Base-by-base conservation (phyloP, 1,140 invertebrate genomes). In the Brachionus sp. region DNA sequence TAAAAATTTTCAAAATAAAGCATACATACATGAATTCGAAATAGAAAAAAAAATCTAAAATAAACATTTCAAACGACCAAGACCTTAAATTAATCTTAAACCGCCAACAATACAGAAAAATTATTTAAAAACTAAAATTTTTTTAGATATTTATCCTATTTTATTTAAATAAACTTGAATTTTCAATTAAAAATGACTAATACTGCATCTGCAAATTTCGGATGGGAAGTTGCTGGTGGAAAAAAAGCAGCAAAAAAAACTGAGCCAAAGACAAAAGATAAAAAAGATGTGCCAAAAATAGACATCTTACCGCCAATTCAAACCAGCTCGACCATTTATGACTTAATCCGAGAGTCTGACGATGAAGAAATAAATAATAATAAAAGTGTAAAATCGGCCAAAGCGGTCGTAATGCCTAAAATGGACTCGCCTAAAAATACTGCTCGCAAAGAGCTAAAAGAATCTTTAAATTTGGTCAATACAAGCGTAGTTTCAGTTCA, bases 281-380 rank as follows among this genome's bases (percentile, higher is more conserved):
- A 19, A 46, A 75, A 75, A 75, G 42, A 75, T 46, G 19, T 46
- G 5, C 42, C 70, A 46, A 75, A 44, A 75, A 46, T 75, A 12
- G 70, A 75, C 39, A 42, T 35, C 25, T 19, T 39, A 29, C 39
- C 70, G 13, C 70, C 70, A 13, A 44, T 75, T 46, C 19, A 23
- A 46, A 44, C 70, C 19, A 23, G 2, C 19, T 44, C 39, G 2
- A 46, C 70, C 1, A 75, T 75, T 75, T 75, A 46, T 25, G 70
- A 75, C n/a, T 46, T 75, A 12, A 75, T 75, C 0, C 39, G 70
- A 25, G 70, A 75, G 23, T 46, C 39, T 13, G 70, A 75, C 46
- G 70, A 75, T 46, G 70, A 75, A n/a, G 70, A 75, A 25, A 75
- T 75, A 46, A 75, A 75, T 39, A 75, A 75, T 46, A 75, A 75